Conservation (phyloP, 2,888 invertebrate species). For the Acrobasis suavella region DNA sequence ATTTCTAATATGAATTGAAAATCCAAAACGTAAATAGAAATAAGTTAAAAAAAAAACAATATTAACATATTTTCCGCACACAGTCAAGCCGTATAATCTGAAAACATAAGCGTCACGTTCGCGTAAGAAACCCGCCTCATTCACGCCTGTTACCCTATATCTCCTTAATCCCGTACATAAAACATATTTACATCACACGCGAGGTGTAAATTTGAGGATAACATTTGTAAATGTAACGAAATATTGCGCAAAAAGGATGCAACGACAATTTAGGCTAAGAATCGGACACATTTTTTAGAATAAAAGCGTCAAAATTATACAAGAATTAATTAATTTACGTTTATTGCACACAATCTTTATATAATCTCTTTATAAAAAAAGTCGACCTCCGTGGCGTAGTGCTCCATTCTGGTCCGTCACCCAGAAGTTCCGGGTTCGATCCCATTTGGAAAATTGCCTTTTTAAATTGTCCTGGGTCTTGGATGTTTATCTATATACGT, state of each 20-base stretch:
- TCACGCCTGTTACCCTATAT: slow-evolving; percentile 16
- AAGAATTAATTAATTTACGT: too few relatives aligned
- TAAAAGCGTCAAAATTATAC: too few relatives aligned
- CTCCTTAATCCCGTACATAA: slow-evolving; percentile 20
- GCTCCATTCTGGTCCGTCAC: too few relatives aligned
- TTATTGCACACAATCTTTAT: too few relatives aligned
- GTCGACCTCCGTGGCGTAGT: too few relatives aligned
- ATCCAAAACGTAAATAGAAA: too few relatives aligned
- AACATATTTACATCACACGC: slow-evolving; percentile 17
- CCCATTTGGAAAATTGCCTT: too few relatives aligned
- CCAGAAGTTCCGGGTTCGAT: too few relatives aligned
- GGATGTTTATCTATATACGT: too few relatives aligned
- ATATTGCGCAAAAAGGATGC: slow-evolving; percentile 11
- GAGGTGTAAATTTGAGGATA: slow-evolving; percentile 19
- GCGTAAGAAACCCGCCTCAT: slow-evolving; percentile 14
- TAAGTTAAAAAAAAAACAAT: neutral
- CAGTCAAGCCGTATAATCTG: slow-evolving; percentile 9
- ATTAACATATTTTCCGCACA: neutral
- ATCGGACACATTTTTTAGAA: neutral
- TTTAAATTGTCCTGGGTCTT: too few relatives aligned
- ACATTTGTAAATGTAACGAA: slow-evolving; percentile 18
- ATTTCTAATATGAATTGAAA: too few relatives aligned
- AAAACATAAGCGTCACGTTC: slow-evolving; percentile 14
- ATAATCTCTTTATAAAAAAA: too few relatives aligned
- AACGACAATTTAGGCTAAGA: neutral